Percentiles rank a stretch among this genome's conserved stretches.
Conservation (phyloP, 1,140 invertebrate species). For the Pseudomyrmex flavicornis region DNA sequence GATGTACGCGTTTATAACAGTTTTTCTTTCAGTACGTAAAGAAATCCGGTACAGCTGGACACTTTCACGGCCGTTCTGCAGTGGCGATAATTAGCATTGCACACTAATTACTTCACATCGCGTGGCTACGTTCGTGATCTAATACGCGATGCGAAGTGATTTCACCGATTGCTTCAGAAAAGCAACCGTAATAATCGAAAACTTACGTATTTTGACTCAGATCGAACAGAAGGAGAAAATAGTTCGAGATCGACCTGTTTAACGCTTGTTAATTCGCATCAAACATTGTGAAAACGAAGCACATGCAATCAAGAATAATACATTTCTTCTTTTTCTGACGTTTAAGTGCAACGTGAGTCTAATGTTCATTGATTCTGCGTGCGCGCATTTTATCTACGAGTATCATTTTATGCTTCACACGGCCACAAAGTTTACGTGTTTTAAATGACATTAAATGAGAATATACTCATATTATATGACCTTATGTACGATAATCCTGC, state of each 20-base stretch:
- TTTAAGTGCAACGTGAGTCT: neutral
- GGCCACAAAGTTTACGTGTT: slow-evolving; percentile 19
- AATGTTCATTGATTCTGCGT: slow-evolving; percentile 1
- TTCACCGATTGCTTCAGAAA: slow-evolving; percentile 5
- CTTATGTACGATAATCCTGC: neutral
- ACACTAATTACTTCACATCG: slow-evolving; percentile 54
- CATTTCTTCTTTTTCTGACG: neutral
- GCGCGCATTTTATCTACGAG: neutral
- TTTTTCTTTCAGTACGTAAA: slow-evolving; percentile 32
- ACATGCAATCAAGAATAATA: slow-evolving; percentile 33
- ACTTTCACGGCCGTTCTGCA: slow-evolving; percentile 55
- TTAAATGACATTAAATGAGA: slow-evolving; percentile 4
- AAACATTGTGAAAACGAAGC: slow-evolving; percentile 12
- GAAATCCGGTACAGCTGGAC: slow-evolving; percentile 28
- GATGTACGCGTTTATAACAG: neutral
- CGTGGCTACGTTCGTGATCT: neutral
- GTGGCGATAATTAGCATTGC: slow-evolving; percentile 44
- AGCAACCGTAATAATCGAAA: slow-evolving; percentile 23
- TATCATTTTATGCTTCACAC: slow-evolving; percentile 33
- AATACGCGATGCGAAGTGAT: neutral
- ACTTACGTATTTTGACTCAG: neutral
- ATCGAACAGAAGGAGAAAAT: neutral
- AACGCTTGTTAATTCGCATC: slow-evolving; percentile 49
- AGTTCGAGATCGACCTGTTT: neutral
- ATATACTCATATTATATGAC: too few species aligned